A percentile compares a stretch with the other conserved stretches of the same genome.
phyloP scores from a whole-genome alignment of 2,888 invertebrate genomes.

The Cheilosia vernalis region DNA sequence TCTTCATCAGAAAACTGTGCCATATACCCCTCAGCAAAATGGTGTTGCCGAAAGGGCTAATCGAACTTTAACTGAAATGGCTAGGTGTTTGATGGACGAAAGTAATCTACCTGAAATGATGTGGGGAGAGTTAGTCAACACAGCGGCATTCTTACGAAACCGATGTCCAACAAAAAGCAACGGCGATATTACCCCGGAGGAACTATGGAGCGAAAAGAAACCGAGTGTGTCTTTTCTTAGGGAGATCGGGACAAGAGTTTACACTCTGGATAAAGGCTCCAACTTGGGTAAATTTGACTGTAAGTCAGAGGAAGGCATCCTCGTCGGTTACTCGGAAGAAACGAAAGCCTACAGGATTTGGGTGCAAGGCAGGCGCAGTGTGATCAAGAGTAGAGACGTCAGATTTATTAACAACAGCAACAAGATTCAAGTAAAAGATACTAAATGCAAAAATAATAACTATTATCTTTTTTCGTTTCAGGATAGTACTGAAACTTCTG shows the following conservation, averaged over 20 bases:
- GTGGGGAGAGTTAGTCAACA: constrained; percentile 22
- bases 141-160: too few relatives aligned
- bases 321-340: constrained; percentile 28
- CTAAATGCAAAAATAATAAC: constrained; percentile 14
- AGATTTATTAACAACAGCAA: constrained; percentile 18
- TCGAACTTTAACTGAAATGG: constrained; percentile 13
- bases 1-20: constrained; percentile 21
- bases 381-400: constrained; percentile 20
- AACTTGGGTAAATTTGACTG: constrained; percentile 41
- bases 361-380: constrained; percentile 6
- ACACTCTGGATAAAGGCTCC: constrained; percentile 14
- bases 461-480: too few relatives aligned
- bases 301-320: constrained; percentile 25
- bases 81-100: neutral
- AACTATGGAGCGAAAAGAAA: constrained; percentile 33
- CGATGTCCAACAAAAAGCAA: constrained; percentile 30
- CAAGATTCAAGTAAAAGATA: constrained; percentile 10
- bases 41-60: constrained; percentile 9
- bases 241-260: constrained; percentile 22
- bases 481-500: too few relatives aligned
- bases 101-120: neutral
- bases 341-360: constrained; percentile 36
- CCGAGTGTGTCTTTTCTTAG: constrained; percentile 25
- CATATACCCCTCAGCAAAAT: constrained; percentile 29
- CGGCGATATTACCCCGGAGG: constrained; percentile 18